These are phyloP conservation scores for Pristionchus maxplancki DNA, from an alignment of 2,888 invertebrate species.

Conservation along the genomic window DNA sequence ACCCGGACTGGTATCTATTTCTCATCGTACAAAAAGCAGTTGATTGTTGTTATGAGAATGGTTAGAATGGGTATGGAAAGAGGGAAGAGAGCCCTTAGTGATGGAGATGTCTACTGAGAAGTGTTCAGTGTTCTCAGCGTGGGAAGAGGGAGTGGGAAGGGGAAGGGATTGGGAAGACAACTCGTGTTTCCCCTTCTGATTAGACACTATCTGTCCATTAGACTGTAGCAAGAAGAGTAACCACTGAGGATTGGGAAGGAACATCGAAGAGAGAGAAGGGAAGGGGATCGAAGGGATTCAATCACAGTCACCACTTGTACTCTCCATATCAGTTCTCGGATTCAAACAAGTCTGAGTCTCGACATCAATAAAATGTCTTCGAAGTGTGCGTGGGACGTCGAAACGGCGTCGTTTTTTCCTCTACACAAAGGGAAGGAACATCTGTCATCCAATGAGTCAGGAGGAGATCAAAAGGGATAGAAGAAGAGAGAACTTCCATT, in stretches of 20 bases:
- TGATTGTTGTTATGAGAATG: constrained; percentile 29
- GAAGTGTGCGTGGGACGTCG: constrained; percentile 22
- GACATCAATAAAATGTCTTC: background rate
- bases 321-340: background rate
- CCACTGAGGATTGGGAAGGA: background rate
- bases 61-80: background rate
- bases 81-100: background rate
- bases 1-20: constrained; percentile 2
- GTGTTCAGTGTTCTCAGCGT: constrained; percentile 18
- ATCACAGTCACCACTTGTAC: background rate
- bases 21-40: background rate
- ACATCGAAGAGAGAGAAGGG: background rate
- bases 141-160: constrained; percentile 39
- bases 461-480: background rate
- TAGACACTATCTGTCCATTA: constrained; percentile 28
- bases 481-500: background rate
- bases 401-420: constrained; percentile 31
- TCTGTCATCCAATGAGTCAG: constrained; percentile 33
- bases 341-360: constrained; percentile 15
- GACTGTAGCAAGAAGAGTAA: constrained; percentile 39
- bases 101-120: constrained; percentile 15
- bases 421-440: constrained; percentile 21
- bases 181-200: constrained; percentile 16
- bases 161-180: constrained; percentile 2
- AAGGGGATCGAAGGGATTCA: background rate